Base-by-base conservation (phyloP, 1,140 invertebrate species). In the Heliothis virescens region DNA sequence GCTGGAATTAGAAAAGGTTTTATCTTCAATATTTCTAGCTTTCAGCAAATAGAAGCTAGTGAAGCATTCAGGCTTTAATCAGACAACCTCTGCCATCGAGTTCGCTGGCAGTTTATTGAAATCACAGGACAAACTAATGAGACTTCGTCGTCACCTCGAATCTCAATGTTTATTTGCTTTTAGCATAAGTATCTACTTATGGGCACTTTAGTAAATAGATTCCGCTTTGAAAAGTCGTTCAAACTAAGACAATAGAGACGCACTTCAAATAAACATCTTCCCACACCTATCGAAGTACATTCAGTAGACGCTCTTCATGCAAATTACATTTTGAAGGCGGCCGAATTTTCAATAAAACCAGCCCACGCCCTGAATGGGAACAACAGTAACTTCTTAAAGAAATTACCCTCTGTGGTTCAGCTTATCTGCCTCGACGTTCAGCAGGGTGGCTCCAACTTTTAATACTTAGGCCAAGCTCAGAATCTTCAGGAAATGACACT, bases 331-430 rank as follows among this genome's bases (percentile, higher is more conserved):
- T 73, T 29, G 60, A 34, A 29, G 65, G 34, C n/a, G 21, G 4
- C 34, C 53, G 67, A 80, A 76, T 80, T 78, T 83, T 78, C 75
- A 81, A 83, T 83, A 83, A 65, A 78, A 65, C 16, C 29, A 53
- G 53, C 79, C 72, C 53, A 74, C 82, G 57, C 76, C 47, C 65
- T 52, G 62, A 79, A 72, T 57, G 60, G 73, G 81, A 76, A 81
- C 72, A 81, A 76, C 74, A 80, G 71, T 62, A 81, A 76, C 71
- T 80, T 83, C 65, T 76, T 75, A 79, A 80, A 83, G 76, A 77
- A 79, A 79, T 82, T 72, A 82, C 79, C 73, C 26, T 16, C 72
- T 62, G 57, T 63, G 77, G 21, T 75, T 41, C 15, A 52, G 53
- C 60, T 79, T 74, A 73, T 79, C 69, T 79, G 16, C 0, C 48